Evolutionary conservation across 2,888 invertebrate species (phyloP), one percentile per base, ranked within the genome.

Genomic region (Leptothorax acervorum): DNA sequence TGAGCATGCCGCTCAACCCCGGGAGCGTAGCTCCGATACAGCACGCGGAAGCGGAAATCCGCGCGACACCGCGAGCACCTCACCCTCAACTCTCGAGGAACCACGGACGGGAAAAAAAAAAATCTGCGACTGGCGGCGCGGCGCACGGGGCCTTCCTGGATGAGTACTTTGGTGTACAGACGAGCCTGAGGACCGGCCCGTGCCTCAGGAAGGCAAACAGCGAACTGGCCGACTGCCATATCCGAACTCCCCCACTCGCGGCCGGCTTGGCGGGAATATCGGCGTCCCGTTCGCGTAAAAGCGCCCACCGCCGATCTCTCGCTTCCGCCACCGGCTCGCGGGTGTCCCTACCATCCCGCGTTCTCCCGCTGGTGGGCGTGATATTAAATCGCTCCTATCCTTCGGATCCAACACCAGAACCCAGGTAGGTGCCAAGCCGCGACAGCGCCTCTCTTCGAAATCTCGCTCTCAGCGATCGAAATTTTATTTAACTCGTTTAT

Each of bases 171-270:
- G 84, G 65, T 76, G 75, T 81, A 81, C 48, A 81, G 45, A 62
- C 73, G 79, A 81, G 82, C 83, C 88, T 87, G 90, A 91, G 89
- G 83, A 91, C 90, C 93, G 92, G 93, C 93, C 94, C 94, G 94
- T 92, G 93, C 94, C 93, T 91, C 91, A 91, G 93, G 93, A 93
- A 94, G 94, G 94, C 94, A 94, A 94, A 93, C 93, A 93, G 93
- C 94, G 90, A 92, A 95, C 95, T 95, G 94, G 90, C 91, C 92
- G 93, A 93, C 92, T 94, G 94, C 95, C 95, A 95, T 95, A 92
- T 94, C 93, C 92, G 90, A 92, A 91, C 91, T 90, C 93, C 93
- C 94, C 94, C 94, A 92, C 93, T 88, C 90, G 76, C 68, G 51
- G 51, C 86, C 84, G 63, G 86, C 85, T 88, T 83, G 63, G 35